These are phyloP conservation scores for Lagorchestes hirsutus DNA, from an alignment of 2,797 vertebrate genomes.

Conservation along the genomic window DNA sequence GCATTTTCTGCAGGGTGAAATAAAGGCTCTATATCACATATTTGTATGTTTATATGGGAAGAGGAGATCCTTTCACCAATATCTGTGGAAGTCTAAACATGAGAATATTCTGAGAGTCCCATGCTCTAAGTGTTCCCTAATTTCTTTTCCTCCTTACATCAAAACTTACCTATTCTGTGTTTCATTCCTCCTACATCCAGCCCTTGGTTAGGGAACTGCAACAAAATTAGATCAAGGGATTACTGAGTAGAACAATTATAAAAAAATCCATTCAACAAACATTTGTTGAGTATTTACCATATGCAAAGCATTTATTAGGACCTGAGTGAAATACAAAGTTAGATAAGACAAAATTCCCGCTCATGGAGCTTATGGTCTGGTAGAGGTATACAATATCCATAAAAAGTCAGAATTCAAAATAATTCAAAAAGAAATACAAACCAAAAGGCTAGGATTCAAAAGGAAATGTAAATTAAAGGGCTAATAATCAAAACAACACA, in stretches of 20 bases:
- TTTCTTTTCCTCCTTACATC: not conserved
- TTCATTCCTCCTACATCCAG: not conserved
- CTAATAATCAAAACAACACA: not conserved
- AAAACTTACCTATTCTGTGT: not conserved
- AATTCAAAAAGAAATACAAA: not conserved
- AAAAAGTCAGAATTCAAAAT: not conserved
- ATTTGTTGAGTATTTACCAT: not conserved
- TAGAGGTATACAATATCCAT: not conserved
- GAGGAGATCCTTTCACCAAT: not conserved
- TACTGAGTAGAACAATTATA: not conserved
- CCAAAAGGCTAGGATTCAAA: too few relatives aligned
- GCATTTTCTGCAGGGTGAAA: not conserved
- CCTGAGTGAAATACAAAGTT: not conserved
- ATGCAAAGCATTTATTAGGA: not conserved
- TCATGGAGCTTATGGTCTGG: not conserved
- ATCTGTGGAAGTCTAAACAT: not conserved
- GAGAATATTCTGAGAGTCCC: not conserved
- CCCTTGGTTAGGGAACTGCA: not conserved
- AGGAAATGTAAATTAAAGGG: not conserved
- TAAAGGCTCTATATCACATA: not conserved
- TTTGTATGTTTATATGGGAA: not conserved
- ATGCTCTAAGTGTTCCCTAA: not conserved
- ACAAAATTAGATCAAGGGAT: not conserved
- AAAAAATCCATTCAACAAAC: not conserved
- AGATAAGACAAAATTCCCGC: not conserved